These are phyloP conservation scores for Manis crassicaudata DNA, from an alignment of 2,797 vertebrate species.

Conservation along the genomic window DNA sequence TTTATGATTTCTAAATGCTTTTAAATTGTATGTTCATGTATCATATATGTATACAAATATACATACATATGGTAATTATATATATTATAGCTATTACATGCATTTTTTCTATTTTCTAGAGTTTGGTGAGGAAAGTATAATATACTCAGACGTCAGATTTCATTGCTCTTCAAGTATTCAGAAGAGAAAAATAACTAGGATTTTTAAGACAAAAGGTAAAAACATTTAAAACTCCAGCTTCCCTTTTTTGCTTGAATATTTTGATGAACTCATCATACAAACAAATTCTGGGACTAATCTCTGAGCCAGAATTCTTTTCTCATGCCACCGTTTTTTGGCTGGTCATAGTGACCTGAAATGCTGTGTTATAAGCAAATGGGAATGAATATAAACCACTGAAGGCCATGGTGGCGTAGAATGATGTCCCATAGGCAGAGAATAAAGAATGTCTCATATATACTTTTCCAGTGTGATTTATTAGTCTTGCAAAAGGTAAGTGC, in stretches of 20 bases:
- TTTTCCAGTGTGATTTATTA: neutral
- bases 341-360: neutral
- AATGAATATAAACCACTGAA: neutral
- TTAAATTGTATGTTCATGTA: neutral
- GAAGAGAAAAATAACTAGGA: neutral
- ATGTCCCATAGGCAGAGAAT: neutral
- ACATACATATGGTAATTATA: neutral
- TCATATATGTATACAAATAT: neutral
- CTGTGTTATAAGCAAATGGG: neutral
- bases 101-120: constrained; percentile 47
- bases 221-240: neutral
- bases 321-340: neutral
- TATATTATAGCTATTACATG: neutral
- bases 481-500: neutral
- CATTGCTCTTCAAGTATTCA: neutral
- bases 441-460: neutral
- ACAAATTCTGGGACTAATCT: neutral
- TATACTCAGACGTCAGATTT: neutral
- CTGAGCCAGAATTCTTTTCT: neutral
- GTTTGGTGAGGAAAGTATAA: neutral
- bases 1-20: neutral
- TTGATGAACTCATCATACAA: neutral
- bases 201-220: constrained; percentile 45
- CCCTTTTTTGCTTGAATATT: neutral
- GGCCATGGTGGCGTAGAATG: neutral